Percentiles rank a stretch among this genome's conserved stretches.
phyloP scores from a whole-genome alignment of 2,113 vertebrate species.

The Polypterus senegalus region DNA sequence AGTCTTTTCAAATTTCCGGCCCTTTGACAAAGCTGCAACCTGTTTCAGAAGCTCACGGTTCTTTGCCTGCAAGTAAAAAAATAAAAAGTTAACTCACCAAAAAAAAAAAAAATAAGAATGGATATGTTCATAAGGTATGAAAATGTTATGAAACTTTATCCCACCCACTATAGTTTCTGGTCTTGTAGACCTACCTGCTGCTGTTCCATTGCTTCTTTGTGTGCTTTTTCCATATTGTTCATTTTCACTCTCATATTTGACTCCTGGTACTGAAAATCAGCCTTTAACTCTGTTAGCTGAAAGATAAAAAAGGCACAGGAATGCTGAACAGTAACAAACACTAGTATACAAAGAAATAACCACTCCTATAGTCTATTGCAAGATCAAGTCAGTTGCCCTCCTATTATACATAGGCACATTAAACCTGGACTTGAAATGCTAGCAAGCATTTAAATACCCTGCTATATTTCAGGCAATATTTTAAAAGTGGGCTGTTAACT shows the following conservation, averaged over 20 bases:
- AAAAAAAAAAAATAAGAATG: conserved; percentile 12
- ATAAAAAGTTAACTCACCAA: conserved; percentile 3
- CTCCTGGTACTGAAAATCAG: conserved; percentile 97
- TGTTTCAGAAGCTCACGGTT: conserved; percentile 96
- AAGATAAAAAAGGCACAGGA: conserved; percentile 11
- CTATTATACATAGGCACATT: too few species aligned
- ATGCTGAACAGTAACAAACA: too few species aligned
- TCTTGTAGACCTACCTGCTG: conserved; percentile 61
- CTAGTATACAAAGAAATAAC: too few species aligned
- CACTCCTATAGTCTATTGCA: too few species aligned
- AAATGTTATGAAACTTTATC: neutral
- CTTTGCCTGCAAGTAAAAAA: conserved; percentile 67
- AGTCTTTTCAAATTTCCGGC: conserved; percentile 95
- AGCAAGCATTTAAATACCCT: too few species aligned
- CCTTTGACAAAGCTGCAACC: conserved; percentile 91
- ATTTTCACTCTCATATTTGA: conserved; percentile 95
- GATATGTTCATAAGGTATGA: neutral
- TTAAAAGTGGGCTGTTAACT: too few species aligned
- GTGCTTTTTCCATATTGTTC: conserved; percentile 97
- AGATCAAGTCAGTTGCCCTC: too few species aligned
- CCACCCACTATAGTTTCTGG: too few species aligned
- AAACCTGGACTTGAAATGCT: too few species aligned
- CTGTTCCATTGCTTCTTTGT: conserved; percentile 92
- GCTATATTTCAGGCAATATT: too few species aligned
- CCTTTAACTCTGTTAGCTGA: conserved; percentile 90